Base-by-base conservation (phyloP, 2,888 invertebrate genomes). In the Torymus auratus region DNA sequence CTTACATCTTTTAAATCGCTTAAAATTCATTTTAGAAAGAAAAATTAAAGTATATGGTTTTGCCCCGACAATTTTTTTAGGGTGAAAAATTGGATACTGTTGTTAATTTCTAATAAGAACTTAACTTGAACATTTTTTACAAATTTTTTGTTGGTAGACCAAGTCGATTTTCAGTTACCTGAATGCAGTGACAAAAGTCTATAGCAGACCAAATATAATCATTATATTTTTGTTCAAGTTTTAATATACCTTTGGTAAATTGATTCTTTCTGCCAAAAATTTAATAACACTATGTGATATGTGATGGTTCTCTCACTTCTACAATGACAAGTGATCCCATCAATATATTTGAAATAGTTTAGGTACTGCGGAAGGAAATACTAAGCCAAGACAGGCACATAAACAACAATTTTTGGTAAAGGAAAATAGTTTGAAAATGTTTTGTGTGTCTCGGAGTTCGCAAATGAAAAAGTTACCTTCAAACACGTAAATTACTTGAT, bases 361-460 rank as follows among this genome's bases (percentile, higher is more conserved):
- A 0, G 96, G 96, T 1, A 96, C 95, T 58, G 93, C 94, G 0
- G 98, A 98, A 0, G 98, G 98, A 89, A 99, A 98, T 14, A 98
- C 98, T 10, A 99, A 92, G 0, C 98, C 98, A 0, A 98, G 98
- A 89, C 98, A 98, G 89, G 99, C 99, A 88, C 98, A 98, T 0
- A 99, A 92, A 68, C 95, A 94, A 7, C 98, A 97, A 87, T 94
- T 95, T 12, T 93, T 93, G 0, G 98, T 98, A 1, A 98, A 91
- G 88, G 94, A 98, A 98, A 86, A 98, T 98, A 0, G 98, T 99
- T 91, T 99, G 98, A 89, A 98, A 98, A 91, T 99, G 97, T 90
- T 99, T 99, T 0, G 98, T 99, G 88, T 98, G 98, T 0, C 98
- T 98, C 0, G 99, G 98, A 0, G 98, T 98, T 84, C 93, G 94